Percentiles rank a stretch among this genome's conserved stretches.
Conservation (phyloP, 2,888 invertebrate genomes). For the Allygus modestus region DNA sequence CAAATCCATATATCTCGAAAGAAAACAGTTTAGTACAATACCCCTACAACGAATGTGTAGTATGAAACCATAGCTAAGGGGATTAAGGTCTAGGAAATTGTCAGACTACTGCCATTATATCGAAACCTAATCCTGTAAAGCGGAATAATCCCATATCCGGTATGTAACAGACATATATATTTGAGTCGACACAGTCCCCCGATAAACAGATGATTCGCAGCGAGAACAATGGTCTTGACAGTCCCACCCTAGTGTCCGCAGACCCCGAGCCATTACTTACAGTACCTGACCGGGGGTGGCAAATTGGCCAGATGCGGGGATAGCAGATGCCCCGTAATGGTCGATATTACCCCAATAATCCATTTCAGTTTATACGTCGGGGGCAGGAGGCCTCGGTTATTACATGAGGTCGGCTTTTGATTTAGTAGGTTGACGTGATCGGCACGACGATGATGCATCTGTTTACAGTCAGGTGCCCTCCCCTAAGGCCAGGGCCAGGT, state of each 20-base stretch:
- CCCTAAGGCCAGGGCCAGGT: neutral
- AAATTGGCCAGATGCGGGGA: slow-evolving; percentile 50
- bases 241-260: slow-evolving; percentile 21
- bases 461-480: slow-evolving; percentile 42
- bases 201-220: slow-evolving; percentile 32
- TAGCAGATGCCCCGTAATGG: slow-evolving; percentile 46
- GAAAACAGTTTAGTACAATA: too few relatives aligned
- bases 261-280: slow-evolving; percentile 20
- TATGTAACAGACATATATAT: slow-evolving; percentile 26
- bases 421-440: slow-evolving; percentile 34
- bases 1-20: too few relatives aligned
- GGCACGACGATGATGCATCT: slow-evolving; percentile 41
- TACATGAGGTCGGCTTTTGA: slow-evolving; percentile 26
- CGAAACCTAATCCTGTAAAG: slow-evolving; percentile 12
- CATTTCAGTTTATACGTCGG: slow-evolving; percentile 34
- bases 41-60: too few relatives aligned
- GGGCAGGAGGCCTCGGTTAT: slow-evolving; percentile 39
- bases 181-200: slow-evolving; percentile 4
- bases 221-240: slow-evolving; percentile 36
- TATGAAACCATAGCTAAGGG: neutral
- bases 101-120: neutral
- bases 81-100: neutral
- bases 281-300: slow-evolving; percentile 47
- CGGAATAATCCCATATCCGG: slow-evolving; percentile 48
- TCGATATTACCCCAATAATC: slow-evolving; percentile 51